Base-by-base conservation (phyloP, 2,113 vertebrate genomes). In the Panthera tigris region DNA sequence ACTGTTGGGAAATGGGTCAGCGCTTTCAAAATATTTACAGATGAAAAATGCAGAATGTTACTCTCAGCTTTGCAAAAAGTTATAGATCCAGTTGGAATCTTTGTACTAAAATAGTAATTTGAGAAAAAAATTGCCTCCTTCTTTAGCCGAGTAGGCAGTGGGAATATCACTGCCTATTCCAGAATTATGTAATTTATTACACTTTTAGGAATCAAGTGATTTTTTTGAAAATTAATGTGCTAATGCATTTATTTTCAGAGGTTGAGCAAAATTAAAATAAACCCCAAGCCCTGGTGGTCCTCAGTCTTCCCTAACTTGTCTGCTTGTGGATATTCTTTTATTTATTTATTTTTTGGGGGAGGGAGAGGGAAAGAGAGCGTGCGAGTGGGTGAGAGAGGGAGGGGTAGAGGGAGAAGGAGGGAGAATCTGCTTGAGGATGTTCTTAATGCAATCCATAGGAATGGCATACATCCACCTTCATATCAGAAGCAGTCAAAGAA, bases 401-500 rank as follows among this genome's bases (percentile, higher is more conserved):
- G 55, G 55, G 18, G 18, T 19, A 57, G 55, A 57, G 55, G 6
- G 55, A 61, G 57, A 19, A 1, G 57, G 57, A 61, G 19, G 23
- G 57, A 61, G 57, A 61, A 61, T 85, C 63, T 91, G 78, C 65
- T 87, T 90, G 52, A 1, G 41, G 29, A 73, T 57, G 14, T 89
- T 95, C 71, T 97, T 86, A 88, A 83, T 55, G 65, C 19, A 97
- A 66, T 90, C 50, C 36, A 13, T 36, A 80, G 73, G 95, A 48
- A 45, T 5, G 41, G 61, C 16, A 52, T n/a, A 89, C 23, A 18
- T 96, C 92, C 18, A 4, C 93, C 66, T 95, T 95, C 71, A 41
- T 94, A 92, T 89, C 81, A 82, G 66, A 61, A 94, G 91, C 71
- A 92, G 97, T 71, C 71, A 92, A 88, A 94, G 95, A 81, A 89